These are phyloP conservation scores for Phylloscopus whistleri DNA, from an alignment of 2,113 vertebrate species.

Conservation along the genomic window DNA sequence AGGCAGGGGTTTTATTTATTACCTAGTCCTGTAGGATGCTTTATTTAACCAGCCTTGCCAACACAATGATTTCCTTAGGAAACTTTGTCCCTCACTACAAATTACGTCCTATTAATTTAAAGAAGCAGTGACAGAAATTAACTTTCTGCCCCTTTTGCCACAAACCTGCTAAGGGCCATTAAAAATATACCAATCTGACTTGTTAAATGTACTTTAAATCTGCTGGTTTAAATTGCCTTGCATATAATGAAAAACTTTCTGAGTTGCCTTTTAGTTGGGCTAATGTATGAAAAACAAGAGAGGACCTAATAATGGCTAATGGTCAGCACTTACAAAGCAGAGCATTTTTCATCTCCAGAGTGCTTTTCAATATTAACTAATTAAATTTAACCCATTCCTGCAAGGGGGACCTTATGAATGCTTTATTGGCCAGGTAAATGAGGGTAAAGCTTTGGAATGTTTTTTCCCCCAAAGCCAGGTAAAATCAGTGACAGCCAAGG, in stretches of 20 bases:
- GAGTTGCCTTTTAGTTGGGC: background rate
- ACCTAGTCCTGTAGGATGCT: background rate
- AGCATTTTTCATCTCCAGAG: slow-evolving; percentile 15
- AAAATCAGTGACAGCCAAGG: background rate
- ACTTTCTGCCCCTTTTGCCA: slow-evolving; percentile 4
- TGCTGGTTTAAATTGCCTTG: background rate
- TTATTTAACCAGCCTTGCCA: slow-evolving; percentile 19
- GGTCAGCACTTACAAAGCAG: background rate
- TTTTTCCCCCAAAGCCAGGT: background rate
- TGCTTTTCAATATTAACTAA: slow-evolving; percentile 27
- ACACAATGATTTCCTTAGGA: background rate
- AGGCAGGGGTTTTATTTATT: slow-evolving; percentile 25
- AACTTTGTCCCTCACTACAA: slow-evolving; percentile 19
- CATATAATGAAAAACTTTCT: background rate
- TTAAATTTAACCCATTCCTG: slow-evolving; percentile 23
- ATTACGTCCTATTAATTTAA: background rate
- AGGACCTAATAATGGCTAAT: background rate
- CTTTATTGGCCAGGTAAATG: background rate
- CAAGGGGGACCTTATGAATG: background rate
- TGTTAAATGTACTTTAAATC: slow-evolving; percentile 12
- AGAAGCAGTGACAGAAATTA: background rate
- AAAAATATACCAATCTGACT: background rate
- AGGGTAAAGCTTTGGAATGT: background rate
- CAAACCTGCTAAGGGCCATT: background rate
- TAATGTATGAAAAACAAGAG: background rate